Evolutionary conservation across 2,113 vertebrate genomes (phyloP), one percentile per base, ranked within the genome.

Genomic region (Antechinus flavipes): DNA sequence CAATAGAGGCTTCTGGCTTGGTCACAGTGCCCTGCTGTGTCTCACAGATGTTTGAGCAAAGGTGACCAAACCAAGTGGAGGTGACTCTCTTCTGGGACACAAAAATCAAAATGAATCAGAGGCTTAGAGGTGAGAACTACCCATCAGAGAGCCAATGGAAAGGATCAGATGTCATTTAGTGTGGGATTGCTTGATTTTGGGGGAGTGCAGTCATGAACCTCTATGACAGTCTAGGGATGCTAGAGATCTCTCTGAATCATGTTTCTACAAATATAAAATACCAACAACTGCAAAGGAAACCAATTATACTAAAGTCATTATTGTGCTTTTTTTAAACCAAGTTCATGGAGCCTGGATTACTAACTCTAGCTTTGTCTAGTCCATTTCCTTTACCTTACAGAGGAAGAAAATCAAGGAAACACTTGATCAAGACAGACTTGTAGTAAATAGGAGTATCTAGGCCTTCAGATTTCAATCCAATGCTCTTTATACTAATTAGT

Each of bases 341-440:
- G 58, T 61, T 61, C 3, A 76, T 42, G 16, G 61, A 68, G 3
- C 11, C 11, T 3, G 35, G 1, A 42, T 22, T 22, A 42, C 35
- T 76, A 76, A 76, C 5, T 76, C 5, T 10, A 61, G 10, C 26
- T 23, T 11, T 8, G 3, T 35, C 30, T 35, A 68, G 12, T 68
- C 30, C 61, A 76, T 16, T 14, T 42, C 68, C 35, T 76, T n/a
- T 68, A 90, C 89, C 61, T 61, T 30, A 92, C 16, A 93, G 58
- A 47, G 35, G 55, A 55, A 91, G 47, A 94, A 92, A 89, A 19
- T 27, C 47, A 97, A 47, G 47, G 92, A 35, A 56, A 96, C 53
- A 93, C 27, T 95, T 46, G 7, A 19, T 26, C 23, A 84, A 42
- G 52, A 42, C 93, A 26, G 52, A 52, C 90, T 56, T 90, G 56